phyloP scores from a whole-genome alignment of 2,113 vertebrate genomes.

The Psilopogon haemacephalus region DNA sequence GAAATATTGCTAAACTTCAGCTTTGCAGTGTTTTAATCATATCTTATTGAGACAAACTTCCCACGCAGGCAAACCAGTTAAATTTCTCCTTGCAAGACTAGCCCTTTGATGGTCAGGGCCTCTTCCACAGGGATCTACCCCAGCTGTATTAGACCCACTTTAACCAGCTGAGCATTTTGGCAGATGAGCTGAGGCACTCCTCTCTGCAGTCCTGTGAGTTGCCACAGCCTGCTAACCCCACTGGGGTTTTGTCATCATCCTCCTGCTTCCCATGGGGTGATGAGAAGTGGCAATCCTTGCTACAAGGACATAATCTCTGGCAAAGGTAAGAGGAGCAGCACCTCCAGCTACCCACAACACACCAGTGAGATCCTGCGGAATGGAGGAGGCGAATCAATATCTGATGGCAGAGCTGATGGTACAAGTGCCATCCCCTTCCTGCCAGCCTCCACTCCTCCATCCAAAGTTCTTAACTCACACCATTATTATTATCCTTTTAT shows the following conservation, averaged over 20 bases:
- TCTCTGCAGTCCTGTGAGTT: neutral
- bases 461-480: neutral
- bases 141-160: neutral
- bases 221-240: neutral
- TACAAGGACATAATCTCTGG: neutral
- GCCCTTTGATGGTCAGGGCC: neutral
- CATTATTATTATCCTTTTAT: accelerated
- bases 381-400: neutral
- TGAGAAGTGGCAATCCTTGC: neutral
- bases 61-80: neutral
- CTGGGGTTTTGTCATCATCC: too few relatives aligned
- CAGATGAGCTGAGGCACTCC: neutral
- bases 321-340: neutral
- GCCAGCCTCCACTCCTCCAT: neutral
- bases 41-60: neutral
- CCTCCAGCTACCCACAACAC: neutral
- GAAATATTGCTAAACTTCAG: neutral
- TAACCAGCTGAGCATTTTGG: neutral
- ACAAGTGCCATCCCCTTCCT: neutral
- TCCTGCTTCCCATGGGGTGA: accelerated
- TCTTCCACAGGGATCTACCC: neutral
- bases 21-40: neutral
- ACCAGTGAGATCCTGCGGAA: neutral
- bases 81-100: neutral
- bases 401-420: neutral